A percentile compares a stretch with the other conserved stretches of the same genome.
Conservation (phyloP, 2,888 invertebrate species). For the Listrodromus nycthemerus region DNA sequence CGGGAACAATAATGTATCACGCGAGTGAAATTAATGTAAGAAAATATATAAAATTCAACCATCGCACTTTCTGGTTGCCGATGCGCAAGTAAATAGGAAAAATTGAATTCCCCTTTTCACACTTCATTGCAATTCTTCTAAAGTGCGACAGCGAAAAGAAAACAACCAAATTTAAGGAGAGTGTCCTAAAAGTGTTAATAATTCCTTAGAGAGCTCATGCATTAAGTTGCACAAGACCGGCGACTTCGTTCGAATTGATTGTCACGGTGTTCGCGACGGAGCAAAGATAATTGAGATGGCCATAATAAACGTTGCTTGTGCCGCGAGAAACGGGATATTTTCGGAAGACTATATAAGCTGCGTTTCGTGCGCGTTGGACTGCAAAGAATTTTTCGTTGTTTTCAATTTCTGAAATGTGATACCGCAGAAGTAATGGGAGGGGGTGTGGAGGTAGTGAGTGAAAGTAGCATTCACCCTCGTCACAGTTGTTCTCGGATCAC, state of each 20-base stretch:
- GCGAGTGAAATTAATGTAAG: no score
- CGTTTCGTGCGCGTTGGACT: neutral
- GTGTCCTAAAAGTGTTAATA: conserved; percentile 13
- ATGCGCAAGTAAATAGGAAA: no score
- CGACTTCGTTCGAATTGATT: conserved; percentile 39
- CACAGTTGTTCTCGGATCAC: conserved; percentile 29
- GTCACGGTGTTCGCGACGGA: conserved; percentile 7
- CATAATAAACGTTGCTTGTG: neutral
- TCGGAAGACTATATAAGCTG: neutral
- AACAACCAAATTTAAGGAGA: conserved; percentile 8
- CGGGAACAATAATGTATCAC: no score
- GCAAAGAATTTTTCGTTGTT: conserved; percentile 8
- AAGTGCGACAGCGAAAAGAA: neutral
- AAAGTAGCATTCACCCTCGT: conserved; percentile 44
- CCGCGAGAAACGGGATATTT: neutral
- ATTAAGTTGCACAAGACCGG: conserved; percentile 26
- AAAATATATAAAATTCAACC: no score
- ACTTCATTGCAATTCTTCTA: no score
- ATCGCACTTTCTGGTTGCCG: no score
- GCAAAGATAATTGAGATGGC: neutral
- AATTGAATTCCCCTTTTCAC: no score
- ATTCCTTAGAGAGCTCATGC: conserved; percentile 4
- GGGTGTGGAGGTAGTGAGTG: conserved; percentile 43
- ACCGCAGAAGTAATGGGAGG: neutral
- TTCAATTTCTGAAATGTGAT: conserved; percentile 11